phyloP scores from a whole-genome alignment of 2,113 vertebrate genomes.

The Pelodiscus sinensis region DNA sequence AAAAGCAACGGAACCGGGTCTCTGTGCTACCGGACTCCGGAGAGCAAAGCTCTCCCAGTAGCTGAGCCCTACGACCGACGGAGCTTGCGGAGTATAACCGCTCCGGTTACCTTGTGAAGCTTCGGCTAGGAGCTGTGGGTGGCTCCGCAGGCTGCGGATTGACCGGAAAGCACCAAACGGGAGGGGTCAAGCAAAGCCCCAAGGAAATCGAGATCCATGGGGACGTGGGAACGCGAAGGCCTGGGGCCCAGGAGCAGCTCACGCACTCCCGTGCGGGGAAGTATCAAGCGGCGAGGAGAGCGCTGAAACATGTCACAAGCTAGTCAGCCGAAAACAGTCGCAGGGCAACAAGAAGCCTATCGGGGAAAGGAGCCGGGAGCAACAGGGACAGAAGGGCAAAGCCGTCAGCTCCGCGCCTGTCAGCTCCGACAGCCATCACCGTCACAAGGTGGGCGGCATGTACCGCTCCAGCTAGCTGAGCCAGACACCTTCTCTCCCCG shows the following conservation, averaged over 20 bases:
- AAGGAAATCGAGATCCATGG: background rate
- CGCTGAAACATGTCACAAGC: background rate
- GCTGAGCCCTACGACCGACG: background rate
- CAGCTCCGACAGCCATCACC: constrained; percentile 41
- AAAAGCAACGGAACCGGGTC: background rate
- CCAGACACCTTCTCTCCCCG: constrained; percentile 26
- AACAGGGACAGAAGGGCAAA: constrained; percentile 39
- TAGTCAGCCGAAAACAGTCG: constrained; percentile 12
- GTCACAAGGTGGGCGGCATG: background rate
- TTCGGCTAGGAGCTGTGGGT: background rate
- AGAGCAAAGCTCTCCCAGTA: background rate
- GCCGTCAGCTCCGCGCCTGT: constrained; percentile 55
- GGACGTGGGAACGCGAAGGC: background rate
- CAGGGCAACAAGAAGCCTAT: background rate
- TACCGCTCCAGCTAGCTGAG: background rate
- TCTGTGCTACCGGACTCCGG: background rate
- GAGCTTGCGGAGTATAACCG: background rate
- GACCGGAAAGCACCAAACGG: background rate
- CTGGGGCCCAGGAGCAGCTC: background rate
- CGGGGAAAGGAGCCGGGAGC: constrained; percentile 30
- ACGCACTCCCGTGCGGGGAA: background rate
- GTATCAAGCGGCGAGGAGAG: background rate
- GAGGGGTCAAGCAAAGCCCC: background rate
- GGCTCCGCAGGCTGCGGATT: background rate
- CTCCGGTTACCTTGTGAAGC: background rate